phyloP scores from a whole-genome alignment of 2,113 vertebrate genomes.

The Lepus americanus region DNA sequence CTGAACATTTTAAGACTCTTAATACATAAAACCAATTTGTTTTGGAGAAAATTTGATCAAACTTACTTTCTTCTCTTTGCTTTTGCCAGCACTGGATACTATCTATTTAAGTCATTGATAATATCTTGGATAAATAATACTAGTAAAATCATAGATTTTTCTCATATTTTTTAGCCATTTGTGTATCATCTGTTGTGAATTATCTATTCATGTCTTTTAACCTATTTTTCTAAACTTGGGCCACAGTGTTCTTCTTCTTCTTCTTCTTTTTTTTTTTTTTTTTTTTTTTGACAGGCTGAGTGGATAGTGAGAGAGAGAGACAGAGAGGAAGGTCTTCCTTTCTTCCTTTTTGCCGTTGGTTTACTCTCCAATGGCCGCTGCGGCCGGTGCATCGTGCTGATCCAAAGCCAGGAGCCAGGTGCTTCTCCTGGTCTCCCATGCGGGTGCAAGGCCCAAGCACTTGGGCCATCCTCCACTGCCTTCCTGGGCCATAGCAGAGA shows the following conservation, averaged over 20 bases:
- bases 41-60: slow-evolving; percentile 30
- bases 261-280: too few species aligned
- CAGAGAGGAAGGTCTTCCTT: too few species aligned
- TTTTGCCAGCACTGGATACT: slow-evolving; percentile 20
- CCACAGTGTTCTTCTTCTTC: slow-evolving; percentile 9
- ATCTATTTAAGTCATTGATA: neutral
- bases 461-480: too few species aligned
- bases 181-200: neutral
- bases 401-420: too few species aligned
- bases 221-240: slow-evolving; percentile 43
- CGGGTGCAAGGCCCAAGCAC: too few species aligned
- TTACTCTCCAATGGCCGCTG: too few species aligned
- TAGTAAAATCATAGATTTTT: slow-evolving; percentile 38
- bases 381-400: too few species aligned
- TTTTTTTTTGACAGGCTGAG: too few species aligned
- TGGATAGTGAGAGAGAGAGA: too few species aligned
- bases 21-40: slow-evolving; percentile 2
- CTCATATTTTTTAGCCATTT: slow-evolving; percentile 9
- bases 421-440: too few species aligned
- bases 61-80: neutral
- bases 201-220: slow-evolving; percentile 2
- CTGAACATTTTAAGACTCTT: slow-evolving; percentile 48
- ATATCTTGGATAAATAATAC: slow-evolving; percentile 16
- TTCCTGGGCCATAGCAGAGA: too few species aligned
- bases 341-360: too few species aligned